These are phyloP conservation scores for Pterocles gutturalis DNA, from an alignment of 2,113 vertebrate genomes.

Conservation along the genomic window DNA sequence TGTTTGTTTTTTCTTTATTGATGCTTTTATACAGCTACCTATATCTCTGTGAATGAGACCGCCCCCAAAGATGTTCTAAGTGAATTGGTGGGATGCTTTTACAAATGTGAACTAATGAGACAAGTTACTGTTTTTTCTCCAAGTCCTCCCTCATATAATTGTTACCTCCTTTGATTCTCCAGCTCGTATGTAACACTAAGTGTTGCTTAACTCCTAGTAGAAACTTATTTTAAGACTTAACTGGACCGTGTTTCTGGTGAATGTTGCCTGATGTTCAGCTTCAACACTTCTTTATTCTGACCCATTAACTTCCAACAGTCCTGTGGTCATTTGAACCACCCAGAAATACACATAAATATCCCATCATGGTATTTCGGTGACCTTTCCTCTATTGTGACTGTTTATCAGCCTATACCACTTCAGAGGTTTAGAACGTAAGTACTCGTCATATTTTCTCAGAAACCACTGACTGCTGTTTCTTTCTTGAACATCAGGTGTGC, in stretches of 20 bases:
- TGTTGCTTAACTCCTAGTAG: not conserved
- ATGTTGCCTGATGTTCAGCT: not conserved
- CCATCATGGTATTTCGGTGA: not conserved
- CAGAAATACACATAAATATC: not conserved
- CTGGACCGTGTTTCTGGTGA: not conserved
- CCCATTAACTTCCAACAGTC: not conserved
- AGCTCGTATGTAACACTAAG: not conserved
- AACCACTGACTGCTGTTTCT: not conserved
- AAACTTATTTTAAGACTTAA: not conserved
- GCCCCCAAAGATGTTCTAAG: accelerated
- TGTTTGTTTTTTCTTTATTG: not conserved
- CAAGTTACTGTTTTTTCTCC: not conserved
- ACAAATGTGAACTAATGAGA: not conserved
- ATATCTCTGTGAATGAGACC: not conserved
- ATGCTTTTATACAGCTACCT: not conserved
- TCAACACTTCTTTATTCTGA: not conserved
- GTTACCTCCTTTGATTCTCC: not conserved
- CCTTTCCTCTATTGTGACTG: not conserved
- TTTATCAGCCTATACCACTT: accelerated
- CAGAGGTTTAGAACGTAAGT: not conserved
- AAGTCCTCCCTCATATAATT: not conserved
- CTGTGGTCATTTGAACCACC: not conserved
- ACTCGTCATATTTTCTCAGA: not conserved
- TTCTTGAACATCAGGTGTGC: not conserved
- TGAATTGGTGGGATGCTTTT: not conserved